phyloP scores from a whole-genome alignment of 92 coral and sea anemone species.

The Montipora capitata region DNA sequence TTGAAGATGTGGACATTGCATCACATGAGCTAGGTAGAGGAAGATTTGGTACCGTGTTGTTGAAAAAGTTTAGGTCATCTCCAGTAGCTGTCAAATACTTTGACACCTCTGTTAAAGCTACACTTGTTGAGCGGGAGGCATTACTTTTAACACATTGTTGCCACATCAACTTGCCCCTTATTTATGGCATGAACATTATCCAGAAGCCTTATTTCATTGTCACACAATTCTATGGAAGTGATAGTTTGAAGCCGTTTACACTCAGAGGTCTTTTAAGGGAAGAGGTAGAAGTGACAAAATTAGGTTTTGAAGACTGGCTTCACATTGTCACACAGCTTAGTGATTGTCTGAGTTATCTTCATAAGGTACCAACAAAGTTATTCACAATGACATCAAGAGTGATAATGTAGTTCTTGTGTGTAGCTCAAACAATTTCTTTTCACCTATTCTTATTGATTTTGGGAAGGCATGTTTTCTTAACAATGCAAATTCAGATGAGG shows the following conservation, averaged over 20 bases:
- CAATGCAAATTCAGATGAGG: slow-evolving; percentile 21
- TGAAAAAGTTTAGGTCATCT: slow-evolving; percentile 68
- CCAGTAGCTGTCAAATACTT: slow-evolving; percentile 85
- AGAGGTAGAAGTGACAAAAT: background rate
- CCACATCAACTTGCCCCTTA: slow-evolving; percentile 65
- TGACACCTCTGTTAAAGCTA: slow-evolving; percentile 30
- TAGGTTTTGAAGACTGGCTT: slow-evolving; percentile 69
- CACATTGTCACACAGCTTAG: slow-evolving; percentile 63
- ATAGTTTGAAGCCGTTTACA: slow-evolving; percentile 37
- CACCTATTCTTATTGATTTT: slow-evolving; percentile 70
- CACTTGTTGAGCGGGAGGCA: slow-evolving; percentile 68
- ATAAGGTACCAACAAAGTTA: slow-evolving; percentile 29
- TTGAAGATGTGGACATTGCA: slow-evolving; percentile 41
- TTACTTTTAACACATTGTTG: slow-evolving; percentile 27
- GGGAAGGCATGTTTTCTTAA: slow-evolving; percentile 68
- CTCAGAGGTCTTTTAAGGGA: slow-evolving; percentile 34
- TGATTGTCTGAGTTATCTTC: slow-evolving; percentile 70
- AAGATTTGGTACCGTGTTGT: slow-evolving; percentile 74
- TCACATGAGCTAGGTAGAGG: slow-evolving; percentile 72
- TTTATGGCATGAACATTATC: slow-evolving; percentile 68
- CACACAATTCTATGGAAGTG: slow-evolving; percentile 73
- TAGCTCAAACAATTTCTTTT: background rate
- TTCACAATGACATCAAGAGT: slow-evolving; percentile 75
- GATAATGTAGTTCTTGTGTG: slow-evolving; percentile 63
- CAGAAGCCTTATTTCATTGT: slow-evolving; percentile 70